A percentile compares a stretch with the other conserved stretches of the same genome.
Evolutionary conservation across 2,113 vertebrate genomes (phyloP).

Genomic region (Phalacrocorax pelagicus): DNA sequence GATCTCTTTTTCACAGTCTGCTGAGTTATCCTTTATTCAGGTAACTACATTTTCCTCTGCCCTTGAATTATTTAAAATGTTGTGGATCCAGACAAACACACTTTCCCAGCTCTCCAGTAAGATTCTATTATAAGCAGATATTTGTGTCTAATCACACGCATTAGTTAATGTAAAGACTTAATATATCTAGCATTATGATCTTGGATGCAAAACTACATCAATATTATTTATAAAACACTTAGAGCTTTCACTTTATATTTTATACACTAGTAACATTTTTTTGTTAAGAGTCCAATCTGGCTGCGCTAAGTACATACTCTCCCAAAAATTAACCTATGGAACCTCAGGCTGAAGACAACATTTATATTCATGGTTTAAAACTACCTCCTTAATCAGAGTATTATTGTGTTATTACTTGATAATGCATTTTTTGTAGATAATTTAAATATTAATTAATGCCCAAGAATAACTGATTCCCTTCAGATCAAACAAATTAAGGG

Average conservation of each 20-base stretch:
- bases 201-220: neutral
- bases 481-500: neutral
- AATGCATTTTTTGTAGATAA: neutral
- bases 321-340: neutral
- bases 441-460: neutral
- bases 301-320: neutral
- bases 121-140: neutral
- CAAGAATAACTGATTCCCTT: neutral
- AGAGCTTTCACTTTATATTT: neutral
- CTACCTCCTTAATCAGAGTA: neutral
- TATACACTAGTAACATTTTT: neutral
- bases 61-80: conserved; percentile 45
- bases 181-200: neutral
- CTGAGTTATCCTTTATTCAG: conserved; percentile 44
- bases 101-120: neutral
- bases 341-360: neutral
- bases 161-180: neutral
- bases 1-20: neutral
- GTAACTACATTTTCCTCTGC: neutral
- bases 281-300: neutral
- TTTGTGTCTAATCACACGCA: neutral
- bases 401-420: neutral
- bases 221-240: neutral
- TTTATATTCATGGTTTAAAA: neutral
- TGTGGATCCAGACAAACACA: neutral